Base-by-base conservation (phyloP, 2,888 invertebrate genomes). In the Anagyrus pseudococci region DNA sequence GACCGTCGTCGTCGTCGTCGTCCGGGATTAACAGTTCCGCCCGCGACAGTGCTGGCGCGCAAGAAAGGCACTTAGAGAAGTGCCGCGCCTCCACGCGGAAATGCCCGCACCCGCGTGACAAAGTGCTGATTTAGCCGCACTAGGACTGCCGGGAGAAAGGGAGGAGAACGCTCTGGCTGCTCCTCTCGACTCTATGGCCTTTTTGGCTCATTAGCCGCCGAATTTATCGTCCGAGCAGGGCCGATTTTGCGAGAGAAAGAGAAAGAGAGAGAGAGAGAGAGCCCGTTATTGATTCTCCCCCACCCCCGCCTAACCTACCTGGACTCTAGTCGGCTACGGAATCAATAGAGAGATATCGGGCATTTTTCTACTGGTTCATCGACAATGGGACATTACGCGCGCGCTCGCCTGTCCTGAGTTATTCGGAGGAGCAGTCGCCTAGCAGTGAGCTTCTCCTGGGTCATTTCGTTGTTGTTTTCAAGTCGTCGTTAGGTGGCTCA, bases 1-100 rank as follows among this genome's bases (percentile, higher is more conserved):
- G 75, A 74, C 68, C 63, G 68, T 67, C 68, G 68, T 58, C 15
- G 44, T 58, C n/a, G n/a, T n/a, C n/a, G n/a, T 43, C 47, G 49
- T 55, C 46, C 47, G 56, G 61, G 58, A 67, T 64, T 67, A 67
- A 67, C 62, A 67, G 67, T 67, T 67, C 58, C 67, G 64, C 58
- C 26, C 46, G 44, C 47, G 26, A 17, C 33, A 37, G 33, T 37
- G 13, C 15, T 56, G 46, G 56, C 40, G 6, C 15, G 20, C 43
- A 33, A 41, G 26, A 29, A 19, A 44, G 17, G 4, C 29, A 13
- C 22, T 13, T 6, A 49, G n/a, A n/a, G n/a, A n/a, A 4, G 37
- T 47, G n/a, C 15, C 48, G 33, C 29, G 20, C 22, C 15, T 37
- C 33, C 52, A 37, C 22, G 23, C 56, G 13, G 7, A 10, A n/a